These are phyloP conservation scores for Xestia sexstrigata DNA, from an alignment of 2,888 invertebrate genomes.

Conservation along the genomic window DNA sequence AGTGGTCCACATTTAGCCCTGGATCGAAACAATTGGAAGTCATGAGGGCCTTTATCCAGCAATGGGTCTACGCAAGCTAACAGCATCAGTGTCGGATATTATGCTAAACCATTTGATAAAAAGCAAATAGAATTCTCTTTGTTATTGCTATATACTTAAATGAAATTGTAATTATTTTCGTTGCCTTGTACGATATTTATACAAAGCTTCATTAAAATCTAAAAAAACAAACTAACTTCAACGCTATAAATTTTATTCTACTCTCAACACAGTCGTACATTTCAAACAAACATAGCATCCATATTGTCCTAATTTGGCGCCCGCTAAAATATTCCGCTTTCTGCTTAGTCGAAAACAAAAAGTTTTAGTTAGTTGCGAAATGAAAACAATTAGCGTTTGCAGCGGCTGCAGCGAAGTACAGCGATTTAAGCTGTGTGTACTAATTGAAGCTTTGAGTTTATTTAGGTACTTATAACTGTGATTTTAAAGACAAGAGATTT, in stretches of 20 bases:
- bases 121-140: too few species aligned
- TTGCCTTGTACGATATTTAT: neutral
- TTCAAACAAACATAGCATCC: slow-evolving; percentile 42
- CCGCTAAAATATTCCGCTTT: slow-evolving; percentile 56
- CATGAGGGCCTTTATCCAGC: too few species aligned
- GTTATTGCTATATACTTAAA: neutral
- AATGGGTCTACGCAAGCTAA: too few species aligned
- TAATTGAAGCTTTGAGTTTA: slow-evolving; percentile 46
- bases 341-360: slow-evolving; percentile 58
- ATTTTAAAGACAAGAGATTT: neutral
- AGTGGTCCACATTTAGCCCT: too few species aligned
- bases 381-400: slow-evolving; percentile 66
- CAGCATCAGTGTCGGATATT: neutral
- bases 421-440: slow-evolving; percentile 53
- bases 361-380: slow-evolving; percentile 64
- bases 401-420: slow-evolving; percentile 60
- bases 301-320: slow-evolving; percentile 51
- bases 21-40: too few species aligned
- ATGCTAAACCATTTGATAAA: neutral
- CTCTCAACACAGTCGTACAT: slow-evolving; percentile 20
- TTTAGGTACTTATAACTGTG: slow-evolving; percentile 16
- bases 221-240: slow-evolving; percentile 3
- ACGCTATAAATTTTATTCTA: slow-evolving; percentile 16
- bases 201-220: neutral
- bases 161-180: neutral